Evolutionary conservation across 2,797 vertebrate genomes (phyloP).

Genomic region (Galaxias olidus): DNA sequence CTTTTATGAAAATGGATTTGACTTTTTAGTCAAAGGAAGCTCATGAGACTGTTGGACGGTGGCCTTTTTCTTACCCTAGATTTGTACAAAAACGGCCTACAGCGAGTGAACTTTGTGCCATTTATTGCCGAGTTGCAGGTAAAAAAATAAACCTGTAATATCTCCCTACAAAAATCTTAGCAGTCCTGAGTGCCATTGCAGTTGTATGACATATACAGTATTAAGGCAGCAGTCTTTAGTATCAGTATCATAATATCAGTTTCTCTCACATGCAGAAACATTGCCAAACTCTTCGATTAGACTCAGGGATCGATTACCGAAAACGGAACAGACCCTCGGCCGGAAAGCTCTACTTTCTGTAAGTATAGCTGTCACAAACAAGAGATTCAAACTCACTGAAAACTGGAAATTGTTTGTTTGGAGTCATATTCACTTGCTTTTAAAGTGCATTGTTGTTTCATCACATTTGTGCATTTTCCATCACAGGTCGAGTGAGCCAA

Average conservation of each 20-base stretch:
- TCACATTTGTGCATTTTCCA: neutral
- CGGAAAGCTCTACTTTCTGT: slow-evolving; percentile 95
- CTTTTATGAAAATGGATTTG: neutral
- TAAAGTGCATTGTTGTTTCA: no score
- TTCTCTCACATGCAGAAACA: slow-evolving; percentile 74
- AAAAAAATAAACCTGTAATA: slow-evolving; percentile 47
- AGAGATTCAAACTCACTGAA: neutral
- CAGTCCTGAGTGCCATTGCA: no score
- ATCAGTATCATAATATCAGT: no score
- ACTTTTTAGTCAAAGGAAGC: neutral
- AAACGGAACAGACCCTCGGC: slow-evolving; percentile 84
- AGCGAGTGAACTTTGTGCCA: slow-evolving; percentile 97
- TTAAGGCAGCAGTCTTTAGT: no score
- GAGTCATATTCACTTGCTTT: neutral
- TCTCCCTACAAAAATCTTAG: no score
- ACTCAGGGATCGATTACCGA: slow-evolving; percentile 95
- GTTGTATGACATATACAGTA: no score
- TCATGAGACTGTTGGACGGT: neutral
- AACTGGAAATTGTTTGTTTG: neutral
- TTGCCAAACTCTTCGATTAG: slow-evolving; percentile 87
- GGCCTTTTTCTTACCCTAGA: slow-evolving; percentile 74
- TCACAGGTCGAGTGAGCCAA: slow-evolving; percentile 90
- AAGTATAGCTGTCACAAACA: slow-evolving; percentile 57
- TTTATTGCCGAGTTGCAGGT: slow-evolving; percentile 96
- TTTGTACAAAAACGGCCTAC: slow-evolving; percentile 98